Evolutionary conservation across 1,140 invertebrate species (phyloP).

Genomic region (Prorops nasuta): DNA sequence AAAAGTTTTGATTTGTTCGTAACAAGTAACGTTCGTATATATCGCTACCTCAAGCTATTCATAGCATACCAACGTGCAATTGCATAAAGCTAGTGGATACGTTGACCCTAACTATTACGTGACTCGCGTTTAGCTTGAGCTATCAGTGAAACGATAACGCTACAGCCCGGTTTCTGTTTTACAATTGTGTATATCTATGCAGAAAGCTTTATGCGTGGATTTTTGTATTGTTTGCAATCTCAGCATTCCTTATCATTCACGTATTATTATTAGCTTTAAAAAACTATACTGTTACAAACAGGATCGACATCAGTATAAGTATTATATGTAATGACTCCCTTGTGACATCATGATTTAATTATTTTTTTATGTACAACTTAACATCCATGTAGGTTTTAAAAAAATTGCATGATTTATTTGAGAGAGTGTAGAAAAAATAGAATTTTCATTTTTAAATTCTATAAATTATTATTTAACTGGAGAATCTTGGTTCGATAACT

Average conservation of each 20-base stretch:
- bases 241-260: constrained; percentile 25
- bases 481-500: too few species aligned
- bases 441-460: too few species aligned
- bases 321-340: too few species aligned
- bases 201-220: constrained; percentile 21
- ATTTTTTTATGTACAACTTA: too few species aligned
- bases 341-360: too few species aligned
- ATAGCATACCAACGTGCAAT: constrained; percentile 53
- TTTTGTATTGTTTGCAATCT: constrained; percentile 28
- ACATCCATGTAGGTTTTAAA: too few species aligned
- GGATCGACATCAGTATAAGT: too few species aligned
- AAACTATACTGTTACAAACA: too few species aligned
- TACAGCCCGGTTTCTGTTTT: constrained; percentile 3
- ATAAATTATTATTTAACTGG: too few species aligned
- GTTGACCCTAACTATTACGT: constrained; percentile 53
- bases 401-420: too few species aligned
- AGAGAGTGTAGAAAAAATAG: too few species aligned
- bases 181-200: constrained; percentile 19
- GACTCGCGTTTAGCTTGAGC: constrained; percentile 44
- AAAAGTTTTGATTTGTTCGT: constrained; percentile 25
- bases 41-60: constrained; percentile 49
- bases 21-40: constrained; percentile 22
- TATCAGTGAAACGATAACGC: constrained; percentile 44
- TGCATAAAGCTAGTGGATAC: constrained; percentile 53
- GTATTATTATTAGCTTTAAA: too few species aligned